Conservation (phyloP, 2,113 vertebrate species). For the Raphicerus campestris region DNA sequence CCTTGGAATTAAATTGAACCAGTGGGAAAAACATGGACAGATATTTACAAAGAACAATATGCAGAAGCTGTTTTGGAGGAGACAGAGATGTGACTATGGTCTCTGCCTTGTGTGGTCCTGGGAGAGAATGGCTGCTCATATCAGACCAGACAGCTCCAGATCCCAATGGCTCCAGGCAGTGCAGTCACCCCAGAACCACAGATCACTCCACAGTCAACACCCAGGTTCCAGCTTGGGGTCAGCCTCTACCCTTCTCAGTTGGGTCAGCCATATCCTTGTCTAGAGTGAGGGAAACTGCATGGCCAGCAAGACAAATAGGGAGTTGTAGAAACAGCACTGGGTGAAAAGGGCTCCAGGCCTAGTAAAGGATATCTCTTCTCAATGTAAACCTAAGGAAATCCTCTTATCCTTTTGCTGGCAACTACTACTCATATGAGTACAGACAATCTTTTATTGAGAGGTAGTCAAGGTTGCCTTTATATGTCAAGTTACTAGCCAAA, state of each 20-base stretch:
- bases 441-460: not conserved
- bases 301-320: not conserved
- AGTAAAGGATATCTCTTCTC: not conserved
- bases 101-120: not conserved
- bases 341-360: not conserved
- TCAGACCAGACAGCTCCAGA: not conserved
- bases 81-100: not conserved
- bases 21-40: not conserved
- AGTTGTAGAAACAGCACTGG: not conserved
- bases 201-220: not conserved
- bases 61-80: not conserved
- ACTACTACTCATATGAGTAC: not conserved
- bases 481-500: not conserved
- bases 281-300: not conserved
- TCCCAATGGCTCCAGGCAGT: not conserved
- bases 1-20: not conserved
- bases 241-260: not conserved
- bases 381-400: not conserved
- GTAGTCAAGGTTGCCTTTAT: not conserved
- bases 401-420: not conserved
- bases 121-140: not conserved
- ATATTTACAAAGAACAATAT: not conserved
- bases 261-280: not conserved
- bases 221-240: not conserved
- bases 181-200: not conserved